Base-by-base conservation (phyloP, 1,140 invertebrate genomes). In the Ceratosolen solmsi region DNA sequence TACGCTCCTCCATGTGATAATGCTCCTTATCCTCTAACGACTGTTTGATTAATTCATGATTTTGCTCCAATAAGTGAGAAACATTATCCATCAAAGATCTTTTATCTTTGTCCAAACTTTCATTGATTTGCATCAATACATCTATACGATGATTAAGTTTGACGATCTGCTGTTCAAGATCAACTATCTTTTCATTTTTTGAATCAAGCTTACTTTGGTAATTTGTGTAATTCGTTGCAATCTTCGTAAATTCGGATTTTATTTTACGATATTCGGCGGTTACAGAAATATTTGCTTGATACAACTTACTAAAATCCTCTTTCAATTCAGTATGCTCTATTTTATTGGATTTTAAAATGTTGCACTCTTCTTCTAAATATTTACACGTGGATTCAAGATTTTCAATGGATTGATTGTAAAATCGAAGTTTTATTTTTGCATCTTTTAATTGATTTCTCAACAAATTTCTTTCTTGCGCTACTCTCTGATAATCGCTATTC, bases 1-100 rank as follows among this genome's bases (percentile, higher is more conserved):
- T 82, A 0, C 30, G 30, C 56, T 82, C 81, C n/a, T 82, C 81
- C 22, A 58, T 60, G 46, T 78, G 81, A 17, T 70, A 82, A 3
- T 78, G 46, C 7, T 78, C 75, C 4, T 71, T 54, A 25, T 78
- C 65, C 20, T 77, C 81, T 1, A 82, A 8, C 5, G 56, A 33
- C 17, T 82, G 54, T 1, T 22, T 54, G 20, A 82, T 36, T 30
- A 82, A 25, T 0, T 78, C 54, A 25, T 73, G 54, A 41, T 78
- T 60, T 30, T 72, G 70, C 3, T 72, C 60, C 13, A 73, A 7
- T 20, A 78, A 22, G 0, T 63, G 54, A 0, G 30, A n/a, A 0
- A 73, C n/a, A 17, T 82, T 54, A 2, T 78, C 46, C 81, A 73
- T 63, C 13, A 78, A 27, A 1, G 27, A 63, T 38, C 20, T n/a